A percentile compares a stretch with the other conserved stretches of the same genome.
phyloP scores from a whole-genome alignment of 2,888 invertebrate genomes.

The Trichacis sp. region DNA sequence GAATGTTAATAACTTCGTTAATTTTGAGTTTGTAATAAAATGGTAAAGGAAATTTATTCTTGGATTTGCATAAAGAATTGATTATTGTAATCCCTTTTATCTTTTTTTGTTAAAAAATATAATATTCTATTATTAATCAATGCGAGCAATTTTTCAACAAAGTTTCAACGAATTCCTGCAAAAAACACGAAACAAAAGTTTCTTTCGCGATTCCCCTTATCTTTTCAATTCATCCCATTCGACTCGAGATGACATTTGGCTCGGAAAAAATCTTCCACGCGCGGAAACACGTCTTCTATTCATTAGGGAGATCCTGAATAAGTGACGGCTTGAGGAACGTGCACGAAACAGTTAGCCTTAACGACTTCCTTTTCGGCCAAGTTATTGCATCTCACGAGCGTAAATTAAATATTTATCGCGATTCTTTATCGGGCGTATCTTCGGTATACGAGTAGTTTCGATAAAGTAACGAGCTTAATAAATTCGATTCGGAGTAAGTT shows the following conservation, averaged over 20 bases:
- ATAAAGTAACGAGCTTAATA: constrained; percentile 32
- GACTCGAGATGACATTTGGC: constrained; percentile 2
- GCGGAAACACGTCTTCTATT: neutral
- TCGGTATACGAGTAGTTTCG: constrained; percentile 22
- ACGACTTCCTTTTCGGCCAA: constrained; percentile 20
- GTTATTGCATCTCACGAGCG: neutral
- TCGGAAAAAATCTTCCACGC: neutral
- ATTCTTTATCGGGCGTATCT: constrained; percentile 25
- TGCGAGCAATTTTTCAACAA: too few species aligned
- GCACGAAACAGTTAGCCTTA: neutral
- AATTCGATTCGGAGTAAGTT: constrained; percentile 25
- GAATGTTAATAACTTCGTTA: too few species aligned
- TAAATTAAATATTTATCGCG: constrained; percentile 23
- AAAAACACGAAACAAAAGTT: constrained; percentile 20
- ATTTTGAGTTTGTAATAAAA: too few species aligned
- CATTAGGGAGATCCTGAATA: neutral
- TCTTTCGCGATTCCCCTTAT: too few species aligned
- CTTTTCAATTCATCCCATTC: neutral
- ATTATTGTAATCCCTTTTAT: too few species aligned
- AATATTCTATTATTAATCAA: too few species aligned
- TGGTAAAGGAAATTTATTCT: too few species aligned
- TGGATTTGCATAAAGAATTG: too few species aligned
- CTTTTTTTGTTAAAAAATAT: too few species aligned
- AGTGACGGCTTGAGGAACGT: neutral
- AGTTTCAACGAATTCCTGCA: too few species aligned